Percentiles rank a stretch among this genome's conserved stretches.
Conservation (phyloP, 2,113 vertebrate genomes). For the Telmatochromis brichardi region DNA sequence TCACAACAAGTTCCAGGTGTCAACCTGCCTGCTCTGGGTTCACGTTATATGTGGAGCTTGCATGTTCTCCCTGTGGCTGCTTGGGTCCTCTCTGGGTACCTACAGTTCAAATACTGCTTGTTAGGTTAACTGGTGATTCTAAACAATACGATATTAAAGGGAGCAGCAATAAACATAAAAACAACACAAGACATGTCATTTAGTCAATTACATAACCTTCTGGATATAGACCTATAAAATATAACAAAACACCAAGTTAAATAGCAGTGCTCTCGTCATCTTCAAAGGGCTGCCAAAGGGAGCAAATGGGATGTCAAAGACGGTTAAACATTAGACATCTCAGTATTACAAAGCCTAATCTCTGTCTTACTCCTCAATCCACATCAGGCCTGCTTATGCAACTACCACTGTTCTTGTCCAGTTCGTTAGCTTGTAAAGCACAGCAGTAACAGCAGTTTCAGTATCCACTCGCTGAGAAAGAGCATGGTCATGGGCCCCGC, state of each 20-base stretch:
- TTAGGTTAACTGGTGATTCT: neutral
- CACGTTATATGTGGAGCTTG: neutral
- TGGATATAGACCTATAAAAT: neutral
- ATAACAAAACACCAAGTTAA: neutral
- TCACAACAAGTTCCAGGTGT: neutral
- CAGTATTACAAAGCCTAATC: conserved; percentile 14
- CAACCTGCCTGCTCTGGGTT: neutral
- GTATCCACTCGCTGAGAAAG: neutral
- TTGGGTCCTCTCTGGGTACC: neutral
- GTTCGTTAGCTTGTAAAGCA: conserved; percentile 11
- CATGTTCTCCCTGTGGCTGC: neutral
- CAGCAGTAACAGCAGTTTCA: conserved; percentile 30
- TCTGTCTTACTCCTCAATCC: conserved; percentile 29
- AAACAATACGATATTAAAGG: neutral
- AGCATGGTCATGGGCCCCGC: neutral
- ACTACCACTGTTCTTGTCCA: conserved; percentile 20
- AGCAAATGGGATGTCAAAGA: conserved; percentile 28
- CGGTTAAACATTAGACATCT: conserved; percentile 33
- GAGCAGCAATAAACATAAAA: neutral
- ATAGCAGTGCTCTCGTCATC: neutral
- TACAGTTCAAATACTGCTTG: neutral
- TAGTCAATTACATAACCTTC: neutral
- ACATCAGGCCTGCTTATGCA: conserved; percentile 31
- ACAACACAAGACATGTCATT: neutral
- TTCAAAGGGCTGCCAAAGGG: neutral